phyloP scores from a whole-genome alignment of 2,113 vertebrate species.

The Clarias magur region DNA sequence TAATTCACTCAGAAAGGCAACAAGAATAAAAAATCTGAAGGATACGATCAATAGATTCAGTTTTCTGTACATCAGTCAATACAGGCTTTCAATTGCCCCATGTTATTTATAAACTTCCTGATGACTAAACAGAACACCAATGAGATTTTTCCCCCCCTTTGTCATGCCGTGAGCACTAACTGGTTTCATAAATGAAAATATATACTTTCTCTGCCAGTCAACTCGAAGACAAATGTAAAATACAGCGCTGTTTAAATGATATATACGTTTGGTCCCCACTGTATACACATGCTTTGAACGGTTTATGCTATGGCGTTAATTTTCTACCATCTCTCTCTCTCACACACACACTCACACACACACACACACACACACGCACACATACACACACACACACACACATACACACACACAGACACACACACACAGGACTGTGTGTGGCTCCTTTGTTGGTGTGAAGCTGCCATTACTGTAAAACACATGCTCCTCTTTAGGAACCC shows the following conservation, averaged over 20 bases:
- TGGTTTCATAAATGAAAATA: background rate
- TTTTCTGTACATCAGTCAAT: constrained; percentile 2
- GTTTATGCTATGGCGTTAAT: constrained; percentile 44
- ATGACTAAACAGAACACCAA: background rate
- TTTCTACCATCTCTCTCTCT: constrained; percentile 25
- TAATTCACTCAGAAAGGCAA: constrained; percentile 28
- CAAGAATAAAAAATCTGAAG: constrained; percentile 29
- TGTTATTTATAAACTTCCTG: background rate
- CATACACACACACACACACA: constrained; percentile 18
- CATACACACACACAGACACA: constrained; percentile 25
- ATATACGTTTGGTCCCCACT: constrained; percentile 33
- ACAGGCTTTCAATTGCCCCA: constrained; percentile 7
- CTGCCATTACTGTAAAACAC: constrained; percentile 51
- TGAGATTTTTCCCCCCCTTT: background rate
- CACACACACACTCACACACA: constrained; percentile 19
- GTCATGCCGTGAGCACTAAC: background rate
- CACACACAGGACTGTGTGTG: constrained; percentile 17
- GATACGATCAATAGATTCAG: background rate
- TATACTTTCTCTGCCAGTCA: constrained; percentile 8
- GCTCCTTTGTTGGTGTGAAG: constrained; percentile 54
- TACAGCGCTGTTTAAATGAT: constrained; percentile 49
- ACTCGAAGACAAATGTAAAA: constrained; percentile 38
- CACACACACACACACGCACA: constrained; percentile 28
- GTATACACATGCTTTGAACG: constrained; percentile 25
- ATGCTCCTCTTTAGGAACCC: constrained; percentile 48